These are phyloP conservation scores for Forbesichthys papilliferus DNA, from an alignment of 2,113 vertebrate species.

Conservation along the genomic window DNA sequence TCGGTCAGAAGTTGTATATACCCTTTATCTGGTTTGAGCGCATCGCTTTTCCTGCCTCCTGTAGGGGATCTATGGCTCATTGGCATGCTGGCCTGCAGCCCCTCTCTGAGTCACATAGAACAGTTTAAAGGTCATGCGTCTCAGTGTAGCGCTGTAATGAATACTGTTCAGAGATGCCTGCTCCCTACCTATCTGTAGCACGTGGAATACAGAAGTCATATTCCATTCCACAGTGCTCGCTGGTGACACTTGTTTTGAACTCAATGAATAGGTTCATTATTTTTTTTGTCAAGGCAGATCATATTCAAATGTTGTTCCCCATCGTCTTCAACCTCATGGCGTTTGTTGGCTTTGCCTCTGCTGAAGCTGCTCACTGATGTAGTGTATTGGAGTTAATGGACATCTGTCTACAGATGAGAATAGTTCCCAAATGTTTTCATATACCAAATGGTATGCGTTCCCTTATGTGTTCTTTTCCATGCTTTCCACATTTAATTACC, in stretches of 20 bases:
- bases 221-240: slow-evolving; percentile 38
- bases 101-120: slow-evolving; percentile 27
- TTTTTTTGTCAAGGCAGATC: too few species aligned
- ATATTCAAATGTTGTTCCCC: too few species aligned
- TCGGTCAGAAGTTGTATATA: slow-evolving; percentile 29
- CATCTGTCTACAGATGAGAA: too few species aligned
- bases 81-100: slow-evolving; percentile 10
- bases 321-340: too few species aligned
- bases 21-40: slow-evolving; percentile 16
- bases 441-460: too few species aligned
- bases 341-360: too few species aligned
- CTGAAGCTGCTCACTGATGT: too few species aligned
- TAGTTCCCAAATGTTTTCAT: too few species aligned
- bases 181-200: slow-evolving; percentile 34
- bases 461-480: too few species aligned
- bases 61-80: slow-evolving; percentile 2
- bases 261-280: too few species aligned
- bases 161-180: slow-evolving; percentile 32
- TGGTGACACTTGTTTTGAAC: slow-evolving; percentile 3
- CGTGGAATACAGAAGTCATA: slow-evolving; percentile 31
- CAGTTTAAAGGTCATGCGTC: slow-evolving; percentile 50
- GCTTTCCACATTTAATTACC: too few species aligned
- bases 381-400: too few species aligned
- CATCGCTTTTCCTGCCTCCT: slow-evolving; percentile 11
- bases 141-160: slow-evolving; percentile 33